Percentiles rank a stretch among this genome's conserved stretches.
Evolutionary conservation across 2,888 invertebrate genomes (phyloP).

Genomic region (Diadegma fenestrale): DNA sequence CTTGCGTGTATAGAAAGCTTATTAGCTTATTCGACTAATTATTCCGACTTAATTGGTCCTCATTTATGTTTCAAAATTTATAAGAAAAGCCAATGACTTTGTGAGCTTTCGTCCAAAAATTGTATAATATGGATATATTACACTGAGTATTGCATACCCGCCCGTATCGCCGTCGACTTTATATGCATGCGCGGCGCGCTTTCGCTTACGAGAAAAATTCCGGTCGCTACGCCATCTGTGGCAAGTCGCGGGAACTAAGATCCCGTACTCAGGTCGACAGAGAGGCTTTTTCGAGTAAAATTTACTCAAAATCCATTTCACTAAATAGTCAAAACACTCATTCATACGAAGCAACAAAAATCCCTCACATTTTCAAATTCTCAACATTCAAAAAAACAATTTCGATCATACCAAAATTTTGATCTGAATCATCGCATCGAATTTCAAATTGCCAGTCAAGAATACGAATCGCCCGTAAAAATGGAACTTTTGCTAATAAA

Average conservation of each 20-base stretch:
- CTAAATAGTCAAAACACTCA: neutral
- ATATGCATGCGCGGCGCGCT: neutral
- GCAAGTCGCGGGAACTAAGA: neutral
- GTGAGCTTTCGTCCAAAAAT: constrained; percentile 39
- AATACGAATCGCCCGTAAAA: neutral
- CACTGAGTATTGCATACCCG: constrained; percentile 31
- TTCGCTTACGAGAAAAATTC: constrained; percentile 14
- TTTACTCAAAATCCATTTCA: neutral
- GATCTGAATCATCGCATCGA: neutral
- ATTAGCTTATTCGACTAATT: too few species aligned
- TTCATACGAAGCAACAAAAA: neutral
- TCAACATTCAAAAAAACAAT: neutral
- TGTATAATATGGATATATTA: constrained; percentile 69
- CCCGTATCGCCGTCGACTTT: neutral
- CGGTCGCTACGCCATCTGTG: neutral
- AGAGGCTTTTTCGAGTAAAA: too few species aligned
- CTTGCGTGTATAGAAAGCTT: too few species aligned
- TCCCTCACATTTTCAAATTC: neutral
- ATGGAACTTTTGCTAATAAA: neutral
- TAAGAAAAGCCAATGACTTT: too few species aligned
- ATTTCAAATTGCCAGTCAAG: neutral
- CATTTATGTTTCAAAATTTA: too few species aligned
- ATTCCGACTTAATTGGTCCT: too few species aligned
- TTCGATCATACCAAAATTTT: neutral
- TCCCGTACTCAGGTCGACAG: neutral